A percentile compares a stretch with the other conserved stretches of the same genome.
These are phyloP conservation scores for Raillietiella orientalis DNA, from an alignment of 2,888 invertebrate genomes.

Conservation along the genomic window DNA sequence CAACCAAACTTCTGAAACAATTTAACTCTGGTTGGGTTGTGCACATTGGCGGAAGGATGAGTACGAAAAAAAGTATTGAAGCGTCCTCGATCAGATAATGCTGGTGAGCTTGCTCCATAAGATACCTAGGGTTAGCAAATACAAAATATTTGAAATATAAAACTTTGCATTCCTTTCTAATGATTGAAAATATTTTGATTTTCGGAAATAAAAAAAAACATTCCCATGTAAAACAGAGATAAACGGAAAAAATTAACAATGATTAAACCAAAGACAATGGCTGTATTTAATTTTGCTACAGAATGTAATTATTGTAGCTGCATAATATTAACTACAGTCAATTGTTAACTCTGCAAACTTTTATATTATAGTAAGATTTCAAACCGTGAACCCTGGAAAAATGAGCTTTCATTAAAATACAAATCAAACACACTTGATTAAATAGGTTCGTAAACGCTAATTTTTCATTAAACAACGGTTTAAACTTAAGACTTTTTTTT, in stretches of 20 bases:
- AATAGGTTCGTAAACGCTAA: too few relatives aligned
- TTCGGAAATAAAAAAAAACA: slow-evolving; percentile 2
- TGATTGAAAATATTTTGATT: slow-evolving; percentile 6
- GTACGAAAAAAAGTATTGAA: slow-evolving; percentile 96
- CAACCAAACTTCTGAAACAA: slow-evolving; percentile 90
- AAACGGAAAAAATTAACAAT: slow-evolving; percentile 5
- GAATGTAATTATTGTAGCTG: too few relatives aligned
- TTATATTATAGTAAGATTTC: too few relatives aligned
- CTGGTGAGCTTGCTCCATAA: slow-evolving; percentile 95
- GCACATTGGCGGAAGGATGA: slow-evolving; percentile 94
- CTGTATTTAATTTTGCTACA: too few relatives aligned
- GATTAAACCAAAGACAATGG: too few relatives aligned
- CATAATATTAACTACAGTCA: too few relatives aligned
- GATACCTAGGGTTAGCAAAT: too few relatives aligned
- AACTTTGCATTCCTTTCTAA: neutral
- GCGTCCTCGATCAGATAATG: slow-evolving; percentile 75
- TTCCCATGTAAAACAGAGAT: slow-evolving; percentile 5
- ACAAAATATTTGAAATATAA: slow-evolving; percentile 8
- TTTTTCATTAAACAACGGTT: too few relatives aligned
- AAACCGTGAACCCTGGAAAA: too few relatives aligned
- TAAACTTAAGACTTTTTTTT: too few relatives aligned
- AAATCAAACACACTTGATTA: neutral
- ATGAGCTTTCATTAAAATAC: neutral
- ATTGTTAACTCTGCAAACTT: too few relatives aligned
- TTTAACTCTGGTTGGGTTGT: slow-evolving; percentile 87